Conservation (phyloP, 2,888 invertebrate species). For the Melikaiella ostensackeni region DNA sequence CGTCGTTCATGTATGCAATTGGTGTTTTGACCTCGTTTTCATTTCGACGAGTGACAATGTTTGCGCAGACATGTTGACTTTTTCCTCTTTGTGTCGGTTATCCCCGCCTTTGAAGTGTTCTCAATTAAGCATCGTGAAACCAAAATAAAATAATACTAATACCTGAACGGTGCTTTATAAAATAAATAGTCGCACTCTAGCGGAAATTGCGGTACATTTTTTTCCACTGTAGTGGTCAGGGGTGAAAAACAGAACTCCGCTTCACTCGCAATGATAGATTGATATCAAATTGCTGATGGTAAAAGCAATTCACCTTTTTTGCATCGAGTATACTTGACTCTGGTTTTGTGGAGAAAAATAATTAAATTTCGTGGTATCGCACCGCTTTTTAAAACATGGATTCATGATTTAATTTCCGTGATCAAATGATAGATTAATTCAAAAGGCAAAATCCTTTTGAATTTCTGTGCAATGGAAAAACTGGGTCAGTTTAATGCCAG, state of each 20-base stretch:
- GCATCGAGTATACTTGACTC: slow-evolving; percentile 22
- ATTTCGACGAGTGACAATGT: slow-evolving; percentile 27
- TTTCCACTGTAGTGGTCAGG: not conserved
- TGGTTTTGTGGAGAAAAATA: not conserved
- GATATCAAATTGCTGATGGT: slow-evolving; percentile 32
- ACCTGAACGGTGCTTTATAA: not conserved
- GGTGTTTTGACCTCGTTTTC: slow-evolving; percentile 17
- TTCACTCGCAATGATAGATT: slow-evolving; percentile 22
- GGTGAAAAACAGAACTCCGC: not conserved
- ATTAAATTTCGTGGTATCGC: slow-evolving; percentile 18
- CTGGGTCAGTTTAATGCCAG: slow-evolving; percentile 29
- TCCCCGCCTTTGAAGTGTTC: slow-evolving; percentile 10
- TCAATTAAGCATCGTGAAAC: slow-evolving; percentile 26
- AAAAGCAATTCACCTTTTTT: slow-evolving; percentile 8
- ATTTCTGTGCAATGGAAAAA: not conserved
- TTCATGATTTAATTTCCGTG: not conserved
- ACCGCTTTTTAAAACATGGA: not conserved
- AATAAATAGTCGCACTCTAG: slow-evolving; percentile 16
- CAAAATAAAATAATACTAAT: slow-evolving; percentile 24
- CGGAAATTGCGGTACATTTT: slow-evolving; percentile 26
- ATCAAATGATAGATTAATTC: not conserved
- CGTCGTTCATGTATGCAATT: slow-evolving; percentile 10
- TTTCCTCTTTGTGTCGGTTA: slow-evolving; percentile 3
- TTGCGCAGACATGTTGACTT: slow-evolving; percentile 33
- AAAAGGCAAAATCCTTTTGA: not conserved